Base-by-base conservation (phyloP, 2,888 invertebrate species). In the Chrysolina oricalcia region DNA sequence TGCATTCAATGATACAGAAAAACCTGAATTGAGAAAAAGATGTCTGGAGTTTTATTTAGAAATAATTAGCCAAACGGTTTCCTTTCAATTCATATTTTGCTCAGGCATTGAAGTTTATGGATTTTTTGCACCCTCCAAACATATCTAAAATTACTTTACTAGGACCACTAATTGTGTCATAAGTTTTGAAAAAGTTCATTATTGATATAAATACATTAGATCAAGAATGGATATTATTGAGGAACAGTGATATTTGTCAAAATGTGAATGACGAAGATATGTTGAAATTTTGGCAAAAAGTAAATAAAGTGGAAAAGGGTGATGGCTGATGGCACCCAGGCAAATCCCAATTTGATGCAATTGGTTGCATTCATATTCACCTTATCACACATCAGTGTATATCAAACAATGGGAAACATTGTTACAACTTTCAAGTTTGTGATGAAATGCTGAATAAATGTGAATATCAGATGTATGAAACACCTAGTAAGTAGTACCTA, bases 51-150 rank as follows among this genome's bases (percentile, higher is more conserved):
- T 46, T 15, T 46, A 46, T 15, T 46, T 46, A 13, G 46, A 46
- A 46, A 3, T 13, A 46, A 46, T 46, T 46, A 46, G 46, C 46
- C 46, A 48, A 48, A 48, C 17, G 17, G 13, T 48, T 2, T 48
- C 17, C 48, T 48, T 48, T 48, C 0, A 17, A 17, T 48, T 48
- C 48, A 48, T 13, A 1, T 48, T 48, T 48, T 17, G 1, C 48
- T 13, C 48, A 48, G n/a, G 48, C 48, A 48, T 48, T 48, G 1
- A 48, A 48, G 48, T 48, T 48, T n/a, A 48, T 48, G 48, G 48
- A 48, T 40, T 48, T 48, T 48, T n/a, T 48, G 17, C 17, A n/a
- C n/a, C 48, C 48, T 17, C 48, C 17, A 15, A 48, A 5, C n/a
- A 48, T 17, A 48, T 13, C 48, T 48, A 48, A 48, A 48, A 48